These are phyloP conservation scores for Maniola jurtina DNA, from an alignment of 1,140 invertebrate species.

Conservation along the genomic window DNA sequence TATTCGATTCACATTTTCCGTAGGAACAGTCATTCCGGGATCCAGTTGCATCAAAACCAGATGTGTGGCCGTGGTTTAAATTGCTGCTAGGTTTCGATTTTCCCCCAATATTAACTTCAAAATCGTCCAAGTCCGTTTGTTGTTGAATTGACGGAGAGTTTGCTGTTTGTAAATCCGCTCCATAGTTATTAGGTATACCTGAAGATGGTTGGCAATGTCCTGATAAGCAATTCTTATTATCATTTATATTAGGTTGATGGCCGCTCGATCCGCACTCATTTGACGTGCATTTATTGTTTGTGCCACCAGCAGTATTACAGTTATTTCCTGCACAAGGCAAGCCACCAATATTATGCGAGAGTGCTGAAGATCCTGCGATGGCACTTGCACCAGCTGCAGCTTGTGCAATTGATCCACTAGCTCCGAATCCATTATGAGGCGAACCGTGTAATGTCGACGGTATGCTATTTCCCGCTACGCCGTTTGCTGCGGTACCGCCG, in stretches of 20 bases:
- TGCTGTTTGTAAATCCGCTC: constrained; percentile 5
- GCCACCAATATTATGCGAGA: constrained; percentile 13
- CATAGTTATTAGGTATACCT: background rate
- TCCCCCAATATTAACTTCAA: constrained; percentile 4
- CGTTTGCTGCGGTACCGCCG: constrained; percentile 39
- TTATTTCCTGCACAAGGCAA: constrained; percentile 26
- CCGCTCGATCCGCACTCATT: constrained; percentile 33
- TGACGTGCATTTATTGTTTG: constrained; percentile 28
- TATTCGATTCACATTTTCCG: constrained; percentile 33
- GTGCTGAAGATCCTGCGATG: constrained; percentile 34
- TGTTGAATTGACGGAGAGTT: constrained; percentile 11
- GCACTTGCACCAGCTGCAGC: constrained; percentile 29
- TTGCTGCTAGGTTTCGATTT: constrained; percentile 22
- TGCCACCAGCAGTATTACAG: constrained; percentile 16
- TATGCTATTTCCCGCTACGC: constrained; percentile 17
- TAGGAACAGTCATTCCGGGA: constrained; percentile 25
- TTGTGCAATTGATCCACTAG: constrained; percentile 12
- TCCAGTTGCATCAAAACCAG: constrained; percentile 6
- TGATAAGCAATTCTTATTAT: constrained; percentile 32
- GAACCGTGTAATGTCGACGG: constrained; percentile 16
- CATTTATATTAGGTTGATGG: background rate
- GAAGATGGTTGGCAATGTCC: constrained; percentile 31
- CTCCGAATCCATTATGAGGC: constrained; percentile 19
- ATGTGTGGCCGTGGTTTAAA: background rate
- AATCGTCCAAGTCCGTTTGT: background rate